Evolutionary conservation across 2,888 invertebrate species (phyloP).

Genomic region (Copidosoma aretas): DNA sequence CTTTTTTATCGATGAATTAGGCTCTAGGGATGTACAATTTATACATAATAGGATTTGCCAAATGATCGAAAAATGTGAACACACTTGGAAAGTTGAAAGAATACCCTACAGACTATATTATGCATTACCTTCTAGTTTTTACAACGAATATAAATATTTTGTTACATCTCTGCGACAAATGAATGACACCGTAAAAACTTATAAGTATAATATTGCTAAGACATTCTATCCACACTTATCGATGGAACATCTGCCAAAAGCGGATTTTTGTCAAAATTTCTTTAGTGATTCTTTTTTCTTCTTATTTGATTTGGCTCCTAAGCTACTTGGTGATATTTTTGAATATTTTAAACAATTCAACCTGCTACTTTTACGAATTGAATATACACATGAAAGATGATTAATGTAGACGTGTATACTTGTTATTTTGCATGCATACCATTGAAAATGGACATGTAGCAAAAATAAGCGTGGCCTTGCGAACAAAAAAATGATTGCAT

Average conservation of each 20-base stretch:
- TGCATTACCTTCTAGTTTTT: slow-evolving; percentile 74
- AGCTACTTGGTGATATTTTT: slow-evolving; percentile 59
- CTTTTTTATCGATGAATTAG: slow-evolving; percentile 76
- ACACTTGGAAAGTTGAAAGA: slow-evolving; percentile 64
- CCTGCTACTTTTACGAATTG: slow-evolving; percentile 64
- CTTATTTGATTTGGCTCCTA: slow-evolving; percentile 50
- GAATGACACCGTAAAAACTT: slow-evolving; percentile 59
- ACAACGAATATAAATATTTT: slow-evolving; percentile 66
- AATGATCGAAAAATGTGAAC: slow-evolving; percentile 68
- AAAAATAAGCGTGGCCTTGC: too few species aligned
- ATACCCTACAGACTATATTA: slow-evolving; percentile 74
- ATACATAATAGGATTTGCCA: slow-evolving; percentile 68
- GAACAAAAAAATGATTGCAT: too few species aligned
- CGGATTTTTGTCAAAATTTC: slow-evolving; percentile 63
- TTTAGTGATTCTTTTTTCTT: slow-evolving; percentile 45
- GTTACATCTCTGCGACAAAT: slow-evolving; percentile 13
- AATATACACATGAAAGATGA: slow-evolving; percentile 43
- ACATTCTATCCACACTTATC: slow-evolving; percentile 80
- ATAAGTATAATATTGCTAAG: slow-evolving; percentile 64
- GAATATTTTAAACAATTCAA: slow-evolving; percentile 64
- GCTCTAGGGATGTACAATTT: slow-evolving; percentile 68
- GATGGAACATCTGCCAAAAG: slow-evolving; percentile 73
- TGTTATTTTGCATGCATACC: background rate
- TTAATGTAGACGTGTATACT: background rate
- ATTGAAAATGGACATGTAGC: background rate